Evolutionary conservation across 1,140 invertebrate genomes (phyloP), one percentile per base, ranked within the genome.

Genomic region (Drosophila prosaltans): DNA sequence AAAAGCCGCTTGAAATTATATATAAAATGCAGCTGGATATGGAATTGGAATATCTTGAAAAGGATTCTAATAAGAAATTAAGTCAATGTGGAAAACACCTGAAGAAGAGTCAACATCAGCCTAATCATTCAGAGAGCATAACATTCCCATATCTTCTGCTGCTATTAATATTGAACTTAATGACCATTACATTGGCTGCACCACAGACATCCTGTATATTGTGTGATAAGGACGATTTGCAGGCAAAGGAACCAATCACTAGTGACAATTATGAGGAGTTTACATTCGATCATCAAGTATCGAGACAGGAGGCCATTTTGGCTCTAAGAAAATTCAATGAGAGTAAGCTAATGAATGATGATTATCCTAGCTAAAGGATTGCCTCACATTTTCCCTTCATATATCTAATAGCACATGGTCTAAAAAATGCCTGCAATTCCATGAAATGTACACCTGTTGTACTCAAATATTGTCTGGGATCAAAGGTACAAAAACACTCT

Each of bases 381-480:
- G 28, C 48, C 7, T 40, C n/a, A 2, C 32, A 6, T 1, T 36
- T 36, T n/a, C 2, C 6, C 58, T 2, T 7, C 1, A 24, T 57
- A 4, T 16, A 45, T 16, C 6, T 51, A 51, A 7, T 26, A 85
- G 81, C 72, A 36, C 61, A 64, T 43, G 67, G 59, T 9, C 43
- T 60, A 1, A 57, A 73, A 30, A 88, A 74, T 59, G 71, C 80
- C 45, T 91, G 90, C 72, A 82, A 72, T 26, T 78, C 85, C 0
- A 65, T 86, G 0, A 59, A 73, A 6, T 95, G 95, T 80, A 94
- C 93, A 30, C 69, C 78, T 40, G 86, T 93, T 54, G 94, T 95
- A 89, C 93, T 93, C 66, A 93, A 88, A 48, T 95, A 95, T 84
- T 95, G 95, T 76, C 79, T 92, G 30, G 93, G 94, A 71, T 80